Evolutionary conservation across 2,888 invertebrate species (phyloP).

Genomic region (Macrosiphum euphorbiae): DNA sequence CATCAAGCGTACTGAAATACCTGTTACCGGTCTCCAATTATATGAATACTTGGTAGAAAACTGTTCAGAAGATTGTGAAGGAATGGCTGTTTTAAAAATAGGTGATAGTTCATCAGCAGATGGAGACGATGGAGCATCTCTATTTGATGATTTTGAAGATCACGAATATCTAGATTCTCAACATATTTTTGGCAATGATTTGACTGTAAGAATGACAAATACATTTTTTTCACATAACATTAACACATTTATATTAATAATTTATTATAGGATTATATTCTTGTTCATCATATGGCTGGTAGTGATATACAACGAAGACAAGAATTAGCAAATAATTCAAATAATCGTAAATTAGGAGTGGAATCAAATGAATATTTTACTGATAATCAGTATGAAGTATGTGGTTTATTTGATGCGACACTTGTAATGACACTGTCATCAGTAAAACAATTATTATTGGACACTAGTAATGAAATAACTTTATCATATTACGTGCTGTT

Average conservation of each 20-base stretch:
- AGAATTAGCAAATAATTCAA: constrained; percentile 33
- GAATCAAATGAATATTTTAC: background rate
- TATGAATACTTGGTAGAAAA: constrained; percentile 51
- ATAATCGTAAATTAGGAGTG: background rate
- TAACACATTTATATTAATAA: background rate
- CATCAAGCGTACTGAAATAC: constrained; percentile 41
- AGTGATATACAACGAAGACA: constrained; percentile 52
- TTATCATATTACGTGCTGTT: constrained; percentile 52
- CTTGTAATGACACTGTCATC: constrained; percentile 56
- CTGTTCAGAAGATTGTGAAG: constrained; percentile 41
- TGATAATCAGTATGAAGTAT: constrained; percentile 34
- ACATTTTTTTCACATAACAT: too few species aligned
- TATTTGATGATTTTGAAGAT: constrained; percentile 45
- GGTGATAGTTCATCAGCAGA: constrained; percentile 27
- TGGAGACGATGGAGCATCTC: constrained; percentile 25
- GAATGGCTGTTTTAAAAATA: constrained; percentile 52
- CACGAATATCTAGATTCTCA: background rate
- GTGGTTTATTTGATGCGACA: constrained; percentile 48
- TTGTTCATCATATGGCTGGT: constrained; percentile 49
- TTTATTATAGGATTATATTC: constrained; percentile 37
- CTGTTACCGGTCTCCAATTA: constrained; percentile 46
- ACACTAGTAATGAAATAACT: constrained; percentile 35
- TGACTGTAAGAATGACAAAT: constrained; percentile 27
- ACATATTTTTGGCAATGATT: background rate
- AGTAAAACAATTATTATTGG: constrained; percentile 27